phyloP scores from a whole-genome alignment of 2,797 vertebrate genomes.

The Pangasius sanitwongsei region DNA sequence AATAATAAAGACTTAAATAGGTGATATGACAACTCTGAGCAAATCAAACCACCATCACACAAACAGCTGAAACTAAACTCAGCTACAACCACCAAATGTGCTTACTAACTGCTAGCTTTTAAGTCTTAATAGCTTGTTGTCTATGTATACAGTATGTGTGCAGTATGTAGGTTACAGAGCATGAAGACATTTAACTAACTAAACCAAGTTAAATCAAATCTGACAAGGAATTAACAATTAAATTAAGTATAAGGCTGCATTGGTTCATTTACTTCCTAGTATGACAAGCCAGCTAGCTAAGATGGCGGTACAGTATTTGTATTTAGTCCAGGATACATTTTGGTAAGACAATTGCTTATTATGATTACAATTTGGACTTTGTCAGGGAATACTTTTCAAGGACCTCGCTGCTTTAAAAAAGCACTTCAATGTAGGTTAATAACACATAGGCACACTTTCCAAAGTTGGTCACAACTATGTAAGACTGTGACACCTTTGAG shows the following conservation, averaged over 20 bases:
- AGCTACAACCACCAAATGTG: neutral
- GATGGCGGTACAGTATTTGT: neutral
- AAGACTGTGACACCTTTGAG: constrained; percentile 20
- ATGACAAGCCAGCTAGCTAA: neutral
- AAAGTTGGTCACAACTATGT: constrained; percentile 3
- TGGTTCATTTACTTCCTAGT: neutral
- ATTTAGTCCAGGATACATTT: neutral
- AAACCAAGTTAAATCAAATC: neutral
- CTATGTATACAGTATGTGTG: neutral
- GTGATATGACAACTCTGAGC: neutral
- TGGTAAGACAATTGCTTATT: neutral
- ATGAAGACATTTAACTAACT: neutral
- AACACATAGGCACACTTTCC: constrained; percentile 16
- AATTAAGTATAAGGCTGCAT: neutral
- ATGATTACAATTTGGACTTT: neutral
- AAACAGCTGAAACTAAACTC: neutral
- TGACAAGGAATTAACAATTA: neutral
- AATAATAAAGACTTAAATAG: neutral
- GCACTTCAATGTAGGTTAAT: constrained; percentile 21
- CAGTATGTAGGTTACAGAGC: neutral
- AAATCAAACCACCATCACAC: neutral
- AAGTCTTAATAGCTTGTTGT: neutral
- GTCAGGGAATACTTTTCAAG: constrained; percentile 12
- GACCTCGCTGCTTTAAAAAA: neutral
- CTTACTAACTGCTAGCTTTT: neutral